phyloP scores from a whole-genome alignment of 1,140 invertebrate genomes.

The Adoxophyes honmai region DNA sequence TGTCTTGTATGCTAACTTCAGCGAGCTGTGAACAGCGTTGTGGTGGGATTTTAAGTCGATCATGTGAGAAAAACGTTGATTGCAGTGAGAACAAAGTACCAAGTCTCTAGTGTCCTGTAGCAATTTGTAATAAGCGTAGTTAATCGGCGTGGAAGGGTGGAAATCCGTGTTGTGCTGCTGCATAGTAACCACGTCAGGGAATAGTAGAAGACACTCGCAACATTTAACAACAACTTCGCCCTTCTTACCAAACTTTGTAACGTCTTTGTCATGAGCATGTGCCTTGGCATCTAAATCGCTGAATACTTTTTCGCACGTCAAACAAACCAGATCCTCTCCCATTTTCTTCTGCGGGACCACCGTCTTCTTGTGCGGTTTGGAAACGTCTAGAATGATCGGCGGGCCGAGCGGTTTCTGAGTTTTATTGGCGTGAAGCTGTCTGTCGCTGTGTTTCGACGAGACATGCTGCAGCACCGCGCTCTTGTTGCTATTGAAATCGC shows the following conservation, averaged over 20 bases:
- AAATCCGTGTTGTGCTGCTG: constrained; percentile 29
- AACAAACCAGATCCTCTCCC: constrained; percentile 29
- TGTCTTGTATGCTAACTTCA: constrained; percentile 17
- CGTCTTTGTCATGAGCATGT: constrained; percentile 30
- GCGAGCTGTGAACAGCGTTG: constrained; percentile 20
- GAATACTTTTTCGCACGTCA: constrained; percentile 37
- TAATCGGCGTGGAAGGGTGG: constrained; percentile 27
- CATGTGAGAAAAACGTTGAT: constrained; percentile 28
- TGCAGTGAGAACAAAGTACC: constrained; percentile 31
- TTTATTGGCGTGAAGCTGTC: neutral
- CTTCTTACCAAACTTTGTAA: constrained; percentile 33
- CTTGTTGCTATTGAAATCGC: constrained; percentile 26
- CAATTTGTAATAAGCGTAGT: constrained; percentile 40
- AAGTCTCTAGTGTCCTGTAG: constrained; percentile 21
- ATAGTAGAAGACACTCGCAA: constrained; percentile 32
- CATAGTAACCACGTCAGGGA: constrained; percentile 24
- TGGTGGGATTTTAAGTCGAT: constrained; percentile 37
- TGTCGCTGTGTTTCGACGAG: constrained; percentile 19
- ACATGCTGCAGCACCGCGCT: constrained; percentile 29
- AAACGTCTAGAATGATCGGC: constrained; percentile 10
- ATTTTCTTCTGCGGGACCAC: neutral
- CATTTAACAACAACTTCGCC: constrained; percentile 48
- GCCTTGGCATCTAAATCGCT: constrained; percentile 6
- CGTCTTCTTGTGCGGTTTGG: constrained; percentile 2
- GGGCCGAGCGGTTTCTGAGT: constrained; percentile 25